These are phyloP conservation scores for Anastrepha ludens DNA, from an alignment of 1,140 invertebrate species.

Conservation along the genomic window DNA sequence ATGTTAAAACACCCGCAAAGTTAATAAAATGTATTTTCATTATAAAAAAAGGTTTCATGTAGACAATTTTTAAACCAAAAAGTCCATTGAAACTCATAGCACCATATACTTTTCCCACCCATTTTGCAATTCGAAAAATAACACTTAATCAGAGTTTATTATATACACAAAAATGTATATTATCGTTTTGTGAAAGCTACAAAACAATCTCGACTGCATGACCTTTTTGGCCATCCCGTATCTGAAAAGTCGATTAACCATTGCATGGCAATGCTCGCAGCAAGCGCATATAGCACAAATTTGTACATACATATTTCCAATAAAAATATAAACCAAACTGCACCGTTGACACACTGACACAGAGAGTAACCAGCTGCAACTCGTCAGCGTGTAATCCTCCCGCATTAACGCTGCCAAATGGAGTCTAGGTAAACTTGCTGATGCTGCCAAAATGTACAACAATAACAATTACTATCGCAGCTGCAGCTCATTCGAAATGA, in stretches of 20 bases:
- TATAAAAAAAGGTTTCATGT: no score
- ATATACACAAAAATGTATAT: not conserved
- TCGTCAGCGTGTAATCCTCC: conserved; percentile 5
- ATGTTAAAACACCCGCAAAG: no score
- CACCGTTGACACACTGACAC: conserved; percentile 2
- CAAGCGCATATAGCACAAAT: not conserved
- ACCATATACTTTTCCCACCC: not conserved
- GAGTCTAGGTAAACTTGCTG: not conserved
- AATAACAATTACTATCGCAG: not conserved
- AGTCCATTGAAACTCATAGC: not conserved
- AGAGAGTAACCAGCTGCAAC: not conserved
- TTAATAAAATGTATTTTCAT: no score
- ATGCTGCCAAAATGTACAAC: not conserved
- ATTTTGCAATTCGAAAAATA: not conserved
- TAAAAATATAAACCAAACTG: not conserved
- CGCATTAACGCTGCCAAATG: not conserved
- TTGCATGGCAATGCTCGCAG: not conserved
- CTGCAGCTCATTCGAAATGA: not conserved
- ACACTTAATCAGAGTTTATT: conserved; percentile 5
- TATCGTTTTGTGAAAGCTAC: not conserved
- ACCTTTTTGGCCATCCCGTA: not conserved
- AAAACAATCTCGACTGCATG: not conserved
- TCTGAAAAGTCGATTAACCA: not conserved
- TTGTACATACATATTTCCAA: not conserved
- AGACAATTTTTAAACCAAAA: no score